These are phyloP conservation scores for Melipona quadrifasciata DNA, from an alignment of 1,140 invertebrate species.

Conservation along the genomic window DNA sequence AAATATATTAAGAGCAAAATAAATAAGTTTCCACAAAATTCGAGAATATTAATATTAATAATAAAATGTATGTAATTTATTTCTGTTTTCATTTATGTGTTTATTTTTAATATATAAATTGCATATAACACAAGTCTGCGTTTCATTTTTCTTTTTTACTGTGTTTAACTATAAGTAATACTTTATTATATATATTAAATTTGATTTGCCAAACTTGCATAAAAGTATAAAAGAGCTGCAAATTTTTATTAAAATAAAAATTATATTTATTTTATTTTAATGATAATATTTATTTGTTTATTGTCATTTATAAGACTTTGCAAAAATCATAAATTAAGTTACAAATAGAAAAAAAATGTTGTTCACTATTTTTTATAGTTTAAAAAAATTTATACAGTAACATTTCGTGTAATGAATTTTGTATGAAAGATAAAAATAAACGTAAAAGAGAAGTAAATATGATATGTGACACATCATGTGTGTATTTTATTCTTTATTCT, in stretches of 20 bases:
- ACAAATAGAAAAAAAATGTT: not conserved
- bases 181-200: not conserved
- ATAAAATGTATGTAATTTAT: not conserved
- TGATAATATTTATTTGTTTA: not conserved
- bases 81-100: not conserved
- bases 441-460: not conserved
- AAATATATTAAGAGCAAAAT: not conserved
- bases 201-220: not conserved
- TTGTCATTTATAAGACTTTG: not conserved
- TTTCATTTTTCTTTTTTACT: not conserved
- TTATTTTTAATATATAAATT: not conserved
- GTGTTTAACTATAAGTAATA: not conserved
- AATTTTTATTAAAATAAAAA: not conserved
- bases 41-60: not conserved
- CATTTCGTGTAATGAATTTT: not conserved
- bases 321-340: not conserved
- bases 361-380: not conserved
- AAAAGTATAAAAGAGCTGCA: not conserved
- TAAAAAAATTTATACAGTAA: not conserved
- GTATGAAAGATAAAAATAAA: not conserved
- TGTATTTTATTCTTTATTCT: slow-evolving; percentile 3
- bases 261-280: too few relatives aligned
- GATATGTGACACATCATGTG: not conserved
- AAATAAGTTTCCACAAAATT: not conserved
- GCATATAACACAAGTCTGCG: not conserved